Conservation (phyloP, 2,888 invertebrate species). For the Andrena trimmerana region DNA sequence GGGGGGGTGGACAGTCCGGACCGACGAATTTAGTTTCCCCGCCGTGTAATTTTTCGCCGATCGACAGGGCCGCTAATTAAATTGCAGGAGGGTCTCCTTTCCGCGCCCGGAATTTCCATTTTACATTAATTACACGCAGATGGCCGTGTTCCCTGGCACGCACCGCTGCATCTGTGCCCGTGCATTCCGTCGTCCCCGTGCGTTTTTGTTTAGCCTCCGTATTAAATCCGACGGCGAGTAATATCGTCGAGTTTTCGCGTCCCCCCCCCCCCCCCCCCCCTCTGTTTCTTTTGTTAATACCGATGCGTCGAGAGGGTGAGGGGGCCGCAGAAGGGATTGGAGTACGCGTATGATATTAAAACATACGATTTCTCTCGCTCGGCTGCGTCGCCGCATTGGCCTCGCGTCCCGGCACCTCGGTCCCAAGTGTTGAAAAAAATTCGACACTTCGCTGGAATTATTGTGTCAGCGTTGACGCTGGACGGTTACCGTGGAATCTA, state of each 20-base stretch:
- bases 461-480: too few relatives aligned
- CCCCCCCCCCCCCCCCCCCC: neutral
- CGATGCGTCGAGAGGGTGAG: too few relatives aligned
- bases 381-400: too few relatives aligned
- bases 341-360: too few relatives aligned
- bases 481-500: too few relatives aligned
- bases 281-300: neutral
- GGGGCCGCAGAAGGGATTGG: too few relatives aligned
- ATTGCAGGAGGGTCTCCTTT: conserved; percentile 26
- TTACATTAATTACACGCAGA: conserved; percentile 45
- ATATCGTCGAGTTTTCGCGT: neutral
- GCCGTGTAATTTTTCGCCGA: neutral
- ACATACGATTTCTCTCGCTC: too few relatives aligned
- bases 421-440: too few relatives aligned
- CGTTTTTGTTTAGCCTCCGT: neutral
- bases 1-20: too few relatives aligned
- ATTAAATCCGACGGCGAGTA: conserved; percentile 9
- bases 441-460: too few relatives aligned
- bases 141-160: conserved; percentile 8
- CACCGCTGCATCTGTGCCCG: neutral
- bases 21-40: neutral
- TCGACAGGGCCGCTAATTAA: conserved; percentile 37
- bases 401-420: too few relatives aligned
- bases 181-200: neutral
- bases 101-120: conserved; percentile 46